phyloP scores from a whole-genome alignment of 1,140 invertebrate species.

The Lasaia peninsularis region DNA sequence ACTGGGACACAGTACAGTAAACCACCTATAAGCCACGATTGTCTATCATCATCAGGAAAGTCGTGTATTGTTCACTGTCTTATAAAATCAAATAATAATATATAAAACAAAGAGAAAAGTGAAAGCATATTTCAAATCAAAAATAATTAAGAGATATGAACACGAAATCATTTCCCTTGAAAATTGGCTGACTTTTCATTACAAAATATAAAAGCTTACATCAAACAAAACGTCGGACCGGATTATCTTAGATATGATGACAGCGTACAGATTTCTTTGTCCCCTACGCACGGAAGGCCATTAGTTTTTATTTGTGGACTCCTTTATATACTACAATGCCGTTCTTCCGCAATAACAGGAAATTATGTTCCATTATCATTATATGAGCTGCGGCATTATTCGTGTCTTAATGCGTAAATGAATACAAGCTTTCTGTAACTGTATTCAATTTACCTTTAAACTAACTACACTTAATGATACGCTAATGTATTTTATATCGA shows the following conservation, averaged over 20 bases:
- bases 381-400: slow-evolving; percentile 36
- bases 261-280: slow-evolving; percentile 54
- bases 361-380: slow-evolving; percentile 65
- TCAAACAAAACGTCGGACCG: slow-evolving; percentile 37
- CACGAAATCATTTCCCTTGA: neutral
- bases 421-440: slow-evolving; percentile 16
- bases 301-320: slow-evolving; percentile 60
- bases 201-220: slow-evolving; percentile 63
- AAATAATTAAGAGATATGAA: no score
- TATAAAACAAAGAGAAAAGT: no score
- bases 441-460: slow-evolving; percentile 43
- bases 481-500: slow-evolving; percentile 35
- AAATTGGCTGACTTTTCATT: slow-evolving; percentile 37
- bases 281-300: slow-evolving; percentile 42
- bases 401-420: slow-evolving; percentile 37
- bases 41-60: no score
- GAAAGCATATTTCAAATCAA: no score
- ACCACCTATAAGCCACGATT: no score
- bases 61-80: no score
- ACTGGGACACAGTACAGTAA: no score
- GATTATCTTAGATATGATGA: slow-evolving; percentile 63
- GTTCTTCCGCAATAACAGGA: slow-evolving; percentile 37
- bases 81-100: no score
- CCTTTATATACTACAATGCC: slow-evolving; percentile 44
- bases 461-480: slow-evolving; percentile 41